Conservation (phyloP, 2,113 vertebrate genomes). For the Hystrix brachyura region DNA sequence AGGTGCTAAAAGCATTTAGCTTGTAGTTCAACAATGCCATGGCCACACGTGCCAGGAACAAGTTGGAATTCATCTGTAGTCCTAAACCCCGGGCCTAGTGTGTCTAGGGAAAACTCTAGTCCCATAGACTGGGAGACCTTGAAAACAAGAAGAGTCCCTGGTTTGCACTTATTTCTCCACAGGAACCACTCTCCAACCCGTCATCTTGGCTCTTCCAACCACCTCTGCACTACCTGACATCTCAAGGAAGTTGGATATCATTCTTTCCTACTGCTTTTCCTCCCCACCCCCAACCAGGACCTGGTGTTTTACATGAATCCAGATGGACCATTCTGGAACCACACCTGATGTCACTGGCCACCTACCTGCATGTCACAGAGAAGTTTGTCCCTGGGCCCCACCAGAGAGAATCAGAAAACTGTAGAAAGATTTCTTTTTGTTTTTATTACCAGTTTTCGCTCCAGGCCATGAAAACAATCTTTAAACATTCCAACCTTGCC, state of each 20-base stretch:
- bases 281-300: neutral
- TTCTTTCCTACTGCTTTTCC: neutral
- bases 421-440: neutral
- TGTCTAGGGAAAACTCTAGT: neutral
- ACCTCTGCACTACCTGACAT: neutral
- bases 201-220: neutral
- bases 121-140: neutral
- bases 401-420: neutral
- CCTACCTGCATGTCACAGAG: neutral
- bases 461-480: neutral
- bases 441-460: neutral
- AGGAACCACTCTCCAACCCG: neutral
- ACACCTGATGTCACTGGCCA: neutral
- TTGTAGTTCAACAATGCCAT: neutral
- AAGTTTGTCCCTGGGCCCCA: neutral
- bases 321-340: neutral
- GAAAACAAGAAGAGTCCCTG: neutral
- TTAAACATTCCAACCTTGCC: slow-evolving; percentile 28
- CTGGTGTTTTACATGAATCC: neutral
- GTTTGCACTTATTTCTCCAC: neutral
- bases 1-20: neutral
- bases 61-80: neutral
- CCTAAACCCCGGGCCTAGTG: neutral
- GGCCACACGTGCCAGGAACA: neutral
- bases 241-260: neutral